Base-by-base conservation (phyloP, 2,113 vertebrate genomes). In the Cettia cetti region DNA sequence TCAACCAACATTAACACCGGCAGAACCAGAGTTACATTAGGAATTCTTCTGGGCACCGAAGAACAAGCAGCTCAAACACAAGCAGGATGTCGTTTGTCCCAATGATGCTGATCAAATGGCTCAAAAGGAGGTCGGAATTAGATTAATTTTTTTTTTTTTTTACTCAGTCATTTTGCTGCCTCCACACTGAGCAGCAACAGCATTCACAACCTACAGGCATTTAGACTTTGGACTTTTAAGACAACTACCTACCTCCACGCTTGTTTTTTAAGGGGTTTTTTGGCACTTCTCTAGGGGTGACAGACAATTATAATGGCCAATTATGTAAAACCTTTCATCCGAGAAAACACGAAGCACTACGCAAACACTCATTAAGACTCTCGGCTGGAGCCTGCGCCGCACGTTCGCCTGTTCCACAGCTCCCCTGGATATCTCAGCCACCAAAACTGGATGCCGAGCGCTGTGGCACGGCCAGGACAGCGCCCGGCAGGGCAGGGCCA, bases 261-360 rank as follows among this genome's bases (percentile, higher is more conserved):
- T 37, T 10, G 2, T 7, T 22, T 74, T 44, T 50, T 15, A 15
- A 16, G 49, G 20, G 13, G 21, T 3, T 54, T 64, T 86, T 53
- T 50, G 17, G 37, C 83, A 63, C 64, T 77, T 82, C 61, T 79
- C n/a, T 31, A 53, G 78, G 87, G 78, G 70, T 82, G 86, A 94
- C 91, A 94, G 93, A 91, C 93, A 85, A 92, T 85, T 82, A 72
- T 53, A 92, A 94, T 64, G 65, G 77, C 47, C 84, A 79, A 94
- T 95, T 97, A 95, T 84, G 90, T 49, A 91, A 95, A 96, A 76
- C 74, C 94, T 85, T 91, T 87, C 96, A 97, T 65, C 94, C 89
- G 37, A 92, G 89, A 89, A 91, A 82, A 83, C 83, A 74, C 19
- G 35, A 65, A 95, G 90, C 78, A 0, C 89, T 66, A 69, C 21